These are phyloP conservation scores for Vollenhovia emeryi DNA, from an alignment of 1,140 invertebrate species.

Conservation along the genomic window DNA sequence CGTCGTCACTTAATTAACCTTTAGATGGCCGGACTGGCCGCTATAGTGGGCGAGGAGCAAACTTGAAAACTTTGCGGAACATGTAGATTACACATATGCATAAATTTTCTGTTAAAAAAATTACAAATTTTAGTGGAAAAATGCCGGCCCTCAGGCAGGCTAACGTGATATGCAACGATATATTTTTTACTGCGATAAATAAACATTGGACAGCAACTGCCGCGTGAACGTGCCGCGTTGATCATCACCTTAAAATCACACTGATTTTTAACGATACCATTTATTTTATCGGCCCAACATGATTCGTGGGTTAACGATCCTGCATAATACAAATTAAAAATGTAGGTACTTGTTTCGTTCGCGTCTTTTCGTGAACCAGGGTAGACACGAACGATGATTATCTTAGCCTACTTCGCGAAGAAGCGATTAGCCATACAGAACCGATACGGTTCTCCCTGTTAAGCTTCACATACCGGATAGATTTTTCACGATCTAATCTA, in stretches of 20 bases:
- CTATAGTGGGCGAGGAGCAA: too few relatives aligned
- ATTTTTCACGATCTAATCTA: too few relatives aligned
- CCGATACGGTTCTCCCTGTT: slow-evolving; percentile 16
- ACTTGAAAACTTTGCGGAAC: too few relatives aligned
- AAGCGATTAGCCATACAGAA: slow-evolving; percentile 21
- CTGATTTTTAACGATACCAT: background rate
- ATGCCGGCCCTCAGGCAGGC: too few relatives aligned
- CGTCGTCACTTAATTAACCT: too few relatives aligned
- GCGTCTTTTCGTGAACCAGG: background rate
- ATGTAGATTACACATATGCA: too few relatives aligned
- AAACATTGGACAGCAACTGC: too few relatives aligned
- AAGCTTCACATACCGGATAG: background rate
- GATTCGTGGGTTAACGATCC: background rate
- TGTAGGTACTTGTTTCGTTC: background rate
- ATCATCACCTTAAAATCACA: background rate
- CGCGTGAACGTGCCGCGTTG: too few relatives aligned
- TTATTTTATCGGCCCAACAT: background rate
- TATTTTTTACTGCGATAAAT: too few relatives aligned
- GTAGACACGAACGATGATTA: slow-evolving; percentile 29
- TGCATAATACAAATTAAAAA: background rate
- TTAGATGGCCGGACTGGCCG: too few relatives aligned
- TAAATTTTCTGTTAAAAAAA: too few relatives aligned
- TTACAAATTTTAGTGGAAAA: too few relatives aligned
- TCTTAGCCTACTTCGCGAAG: slow-evolving; percentile 7
- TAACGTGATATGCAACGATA: background rate